These are phyloP conservation scores for Erinaceus europaeus DNA, from an alignment of 2,113 vertebrate genomes.

Conservation along the genomic window DNA sequence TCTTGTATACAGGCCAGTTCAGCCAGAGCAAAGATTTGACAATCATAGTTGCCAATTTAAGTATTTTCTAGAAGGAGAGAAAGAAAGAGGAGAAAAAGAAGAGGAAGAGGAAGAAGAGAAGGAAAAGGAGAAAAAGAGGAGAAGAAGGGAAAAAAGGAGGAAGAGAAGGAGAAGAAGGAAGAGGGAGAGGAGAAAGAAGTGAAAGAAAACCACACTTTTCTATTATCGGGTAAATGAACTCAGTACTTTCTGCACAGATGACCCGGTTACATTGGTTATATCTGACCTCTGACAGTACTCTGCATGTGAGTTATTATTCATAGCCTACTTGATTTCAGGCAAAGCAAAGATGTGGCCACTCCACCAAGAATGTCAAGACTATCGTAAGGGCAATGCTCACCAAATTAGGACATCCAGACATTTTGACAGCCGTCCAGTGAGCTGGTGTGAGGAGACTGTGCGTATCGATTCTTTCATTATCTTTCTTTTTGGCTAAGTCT, in stretches of 20 bases:
- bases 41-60: not conserved
- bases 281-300: slow-evolving; percentile 4
- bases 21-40: not conserved
- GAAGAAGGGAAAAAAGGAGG: too few relatives aligned
- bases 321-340: slow-evolving; percentile 33
- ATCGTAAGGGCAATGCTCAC: slow-evolving; percentile 2
- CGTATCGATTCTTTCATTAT: slow-evolving; percentile 68
- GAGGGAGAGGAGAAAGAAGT: too few relatives aligned
- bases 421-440: slow-evolving; percentile 58
- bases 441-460: slow-evolving; percentile 49
- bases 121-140: too few relatives aligned
- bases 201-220: not conserved
- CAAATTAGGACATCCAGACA: slow-evolving; percentile 41
- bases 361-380: slow-evolving; percentile 30
- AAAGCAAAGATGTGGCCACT: slow-evolving; percentile 15
- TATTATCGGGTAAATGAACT: not conserved
- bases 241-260: not conserved
- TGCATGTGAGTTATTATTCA: slow-evolving; percentile 34
- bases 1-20: not conserved
- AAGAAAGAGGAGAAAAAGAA: too few relatives aligned
- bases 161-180: too few relatives aligned
- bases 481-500: slow-evolving; percentile 58
- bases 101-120: too few relatives aligned
- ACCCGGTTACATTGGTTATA: not conserved
- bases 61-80: not conserved